Evolutionary conservation across 2,888 invertebrate genomes (phyloP).

Genomic region (Dasypolia templi): DNA sequence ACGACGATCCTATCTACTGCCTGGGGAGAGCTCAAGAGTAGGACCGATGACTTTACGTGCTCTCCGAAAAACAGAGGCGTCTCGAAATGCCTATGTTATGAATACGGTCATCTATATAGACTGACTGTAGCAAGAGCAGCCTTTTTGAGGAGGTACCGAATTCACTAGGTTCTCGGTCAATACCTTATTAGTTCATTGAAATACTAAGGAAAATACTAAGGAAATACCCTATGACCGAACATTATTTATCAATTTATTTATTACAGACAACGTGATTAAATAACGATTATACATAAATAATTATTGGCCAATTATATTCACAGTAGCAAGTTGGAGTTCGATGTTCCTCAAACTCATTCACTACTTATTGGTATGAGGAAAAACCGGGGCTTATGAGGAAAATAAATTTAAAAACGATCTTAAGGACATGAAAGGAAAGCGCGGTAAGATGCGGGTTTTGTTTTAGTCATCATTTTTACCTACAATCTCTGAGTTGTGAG

Average conservation of each 20-base stretch:
- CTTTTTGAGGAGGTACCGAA: background rate
- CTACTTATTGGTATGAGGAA: slow-evolving; percentile 8
- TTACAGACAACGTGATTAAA: slow-evolving; percentile 14
- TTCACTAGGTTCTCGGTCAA: background rate
- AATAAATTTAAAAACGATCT: slow-evolving; percentile 12
- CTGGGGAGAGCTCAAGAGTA: background rate
- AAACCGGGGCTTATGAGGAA: slow-evolving; percentile 29
- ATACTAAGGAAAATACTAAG: background rate
- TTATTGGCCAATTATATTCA: background rate
- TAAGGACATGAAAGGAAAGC: background rate
- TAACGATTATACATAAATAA: background rate
- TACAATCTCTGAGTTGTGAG: background rate
- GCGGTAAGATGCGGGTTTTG: background rate
- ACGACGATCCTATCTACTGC: background rate
- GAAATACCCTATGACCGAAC: background rate
- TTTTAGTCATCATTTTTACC: slow-evolving; percentile 6
- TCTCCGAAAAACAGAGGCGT: background rate
- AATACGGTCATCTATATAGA: background rate
- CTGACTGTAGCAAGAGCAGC: background rate
- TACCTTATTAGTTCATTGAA: background rate
- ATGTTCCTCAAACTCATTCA: slow-evolving; percentile 2
- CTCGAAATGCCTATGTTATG: background rate
- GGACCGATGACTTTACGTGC: background rate
- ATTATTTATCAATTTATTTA: slow-evolving; percentile 16
- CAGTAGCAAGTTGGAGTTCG: background rate